Conservation (phyloP, 2,888 invertebrate genomes). For the Torymus aiolomorphi region DNA sequence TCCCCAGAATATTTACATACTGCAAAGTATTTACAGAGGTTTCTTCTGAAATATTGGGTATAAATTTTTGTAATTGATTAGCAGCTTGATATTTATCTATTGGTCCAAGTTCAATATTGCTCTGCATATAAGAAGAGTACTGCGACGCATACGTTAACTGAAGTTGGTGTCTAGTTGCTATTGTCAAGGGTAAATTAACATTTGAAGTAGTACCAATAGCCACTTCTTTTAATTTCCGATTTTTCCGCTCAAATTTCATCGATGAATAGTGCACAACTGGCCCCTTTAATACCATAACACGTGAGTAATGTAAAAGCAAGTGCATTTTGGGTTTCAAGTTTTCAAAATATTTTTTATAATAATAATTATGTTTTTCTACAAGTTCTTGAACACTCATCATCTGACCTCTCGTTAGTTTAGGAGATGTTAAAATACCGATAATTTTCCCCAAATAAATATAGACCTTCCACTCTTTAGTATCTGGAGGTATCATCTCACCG, state of each 20-base stretch:
- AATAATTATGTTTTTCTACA: not conserved
- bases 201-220: not conserved
- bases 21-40: too few relatives aligned
- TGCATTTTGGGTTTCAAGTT: not conserved
- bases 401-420: not conserved
- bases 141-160: not conserved
- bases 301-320: too few relatives aligned
- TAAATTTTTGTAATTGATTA: not conserved
- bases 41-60: conserved; percentile 13
- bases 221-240: too few relatives aligned
- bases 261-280: not conserved
- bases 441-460: not conserved
- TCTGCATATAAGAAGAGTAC: not conserved
- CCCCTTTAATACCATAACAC: not conserved
- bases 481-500: not conserved
- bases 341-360: not conserved
- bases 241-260: not conserved
- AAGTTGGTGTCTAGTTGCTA: not conserved
- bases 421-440: not conserved
- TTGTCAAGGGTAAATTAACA: not conserved
- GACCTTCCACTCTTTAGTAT: not conserved
- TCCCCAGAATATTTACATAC: too few relatives aligned
- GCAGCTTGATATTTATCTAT: not conserved
- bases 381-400: not conserved
- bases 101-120: not conserved